phyloP scores from a whole-genome alignment of 2,797 vertebrate species.

The Prunella strophiata region DNA sequence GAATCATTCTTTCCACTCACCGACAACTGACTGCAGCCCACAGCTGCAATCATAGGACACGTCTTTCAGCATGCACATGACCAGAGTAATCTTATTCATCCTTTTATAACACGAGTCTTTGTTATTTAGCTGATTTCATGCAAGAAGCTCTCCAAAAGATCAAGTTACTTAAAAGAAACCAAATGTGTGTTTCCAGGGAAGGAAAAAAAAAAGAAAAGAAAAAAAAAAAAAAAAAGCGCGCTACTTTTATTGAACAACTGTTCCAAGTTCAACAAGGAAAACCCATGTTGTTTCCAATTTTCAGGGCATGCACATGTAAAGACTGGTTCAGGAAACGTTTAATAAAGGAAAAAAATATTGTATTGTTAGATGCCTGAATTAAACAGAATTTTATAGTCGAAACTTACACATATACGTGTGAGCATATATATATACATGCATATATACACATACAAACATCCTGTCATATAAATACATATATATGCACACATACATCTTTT shows the following conservation, averaged over 20 bases:
- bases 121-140: neutral
- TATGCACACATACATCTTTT: accelerated
- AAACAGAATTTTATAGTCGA: neutral
- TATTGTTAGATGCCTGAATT: neutral
- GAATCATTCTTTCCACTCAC: neutral
- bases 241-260: neutral
- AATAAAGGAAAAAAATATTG: neutral
- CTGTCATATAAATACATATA: neutral
- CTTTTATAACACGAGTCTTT: neutral
- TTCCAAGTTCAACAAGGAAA: neutral
- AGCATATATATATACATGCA: neutral
- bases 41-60: neutral
- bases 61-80: neutral
- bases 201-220: neutral
- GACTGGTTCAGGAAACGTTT: neutral
- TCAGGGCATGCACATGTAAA: neutral
- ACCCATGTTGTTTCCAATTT: neutral
- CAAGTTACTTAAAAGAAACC: neutral
- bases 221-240: neutral
- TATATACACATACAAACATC: accelerated
- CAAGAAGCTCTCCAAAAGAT: neutral
- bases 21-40: neutral
- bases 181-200: neutral
- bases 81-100: neutral
- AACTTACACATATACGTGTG: accelerated